A percentile compares a stretch with the other conserved stretches of the same genome.
phyloP scores from a whole-genome alignment of 2,888 invertebrate genomes.

The Cheilosia vulpina region DNA sequence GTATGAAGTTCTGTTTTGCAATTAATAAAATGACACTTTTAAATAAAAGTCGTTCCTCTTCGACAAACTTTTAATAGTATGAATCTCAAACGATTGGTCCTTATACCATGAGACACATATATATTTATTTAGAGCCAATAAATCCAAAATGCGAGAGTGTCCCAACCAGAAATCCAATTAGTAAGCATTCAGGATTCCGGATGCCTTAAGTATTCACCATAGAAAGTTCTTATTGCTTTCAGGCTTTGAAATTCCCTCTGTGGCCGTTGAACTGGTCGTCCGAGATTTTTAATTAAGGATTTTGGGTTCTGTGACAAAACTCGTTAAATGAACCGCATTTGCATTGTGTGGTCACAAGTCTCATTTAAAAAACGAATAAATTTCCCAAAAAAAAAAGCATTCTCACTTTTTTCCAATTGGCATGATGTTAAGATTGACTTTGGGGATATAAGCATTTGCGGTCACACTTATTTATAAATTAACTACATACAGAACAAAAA shows the following conservation, averaged over 20 bases:
- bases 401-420: slow-evolving; percentile 5
- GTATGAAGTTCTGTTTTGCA: slow-evolving; percentile 19
- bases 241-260: neutral
- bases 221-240: neutral
- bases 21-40: slow-evolving; percentile 5
- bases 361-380: neutral
- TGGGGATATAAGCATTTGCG: slow-evolving; percentile 21
- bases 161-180: slow-evolving; percentile 58
- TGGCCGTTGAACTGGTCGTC: neutral
- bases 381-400: neutral
- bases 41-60: neutral
- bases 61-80: neutral
- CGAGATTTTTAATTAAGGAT: slow-evolving; percentile 42
- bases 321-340: neutral
- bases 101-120: neutral
- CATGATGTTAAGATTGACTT: slow-evolving; percentile 15
- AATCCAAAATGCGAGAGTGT: slow-evolving; percentile 27
- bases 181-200: slow-evolving; percentile 37
- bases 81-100: neutral
- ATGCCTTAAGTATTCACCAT: neutral
- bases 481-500: neutral
- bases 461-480: too few relatives aligned
- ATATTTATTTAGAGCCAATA: slow-evolving; percentile 7
- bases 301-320: neutral
- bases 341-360: neutral